These are phyloP conservation scores for Scytalopus superciliaris DNA, from an alignment of 2,113 vertebrate genomes.

Conservation along the genomic window DNA sequence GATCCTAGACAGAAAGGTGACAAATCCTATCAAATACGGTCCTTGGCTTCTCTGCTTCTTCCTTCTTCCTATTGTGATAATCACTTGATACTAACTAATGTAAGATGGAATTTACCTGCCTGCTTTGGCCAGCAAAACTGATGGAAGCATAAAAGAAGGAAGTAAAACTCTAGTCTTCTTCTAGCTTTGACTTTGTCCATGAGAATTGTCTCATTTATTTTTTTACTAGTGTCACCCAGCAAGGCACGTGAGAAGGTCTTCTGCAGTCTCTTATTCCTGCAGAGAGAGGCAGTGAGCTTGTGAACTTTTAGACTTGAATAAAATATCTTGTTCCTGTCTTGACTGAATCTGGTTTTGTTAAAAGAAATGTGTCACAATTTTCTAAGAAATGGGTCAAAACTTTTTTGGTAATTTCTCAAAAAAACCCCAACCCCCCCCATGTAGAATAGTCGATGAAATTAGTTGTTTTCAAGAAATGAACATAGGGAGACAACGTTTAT, in stretches of 20 bases:
- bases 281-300: not conserved
- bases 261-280: not conserved
- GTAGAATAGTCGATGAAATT: not conserved
- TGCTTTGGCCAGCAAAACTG: not conserved
- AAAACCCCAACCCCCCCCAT: not conserved
- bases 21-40: not conserved
- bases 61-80: not conserved
- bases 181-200: not conserved
- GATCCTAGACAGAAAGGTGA: not conserved
- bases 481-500: not conserved
- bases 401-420: not conserved
- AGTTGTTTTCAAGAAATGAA: not conserved
- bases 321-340: not conserved
- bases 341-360: not conserved
- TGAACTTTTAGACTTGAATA: not conserved
- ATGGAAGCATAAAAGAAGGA: not conserved
- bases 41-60: not conserved
- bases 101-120: not conserved
- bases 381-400: not conserved
- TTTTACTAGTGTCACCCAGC: not conserved
- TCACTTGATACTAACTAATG: not conserved
- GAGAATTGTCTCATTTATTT: not conserved
- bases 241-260: not conserved
- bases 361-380: not conserved
- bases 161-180: not conserved